These are phyloP conservation scores for Brienomyrus longianalis DNA, from an alignment of 2,113 vertebrate genomes.

Conservation along the genomic window DNA sequence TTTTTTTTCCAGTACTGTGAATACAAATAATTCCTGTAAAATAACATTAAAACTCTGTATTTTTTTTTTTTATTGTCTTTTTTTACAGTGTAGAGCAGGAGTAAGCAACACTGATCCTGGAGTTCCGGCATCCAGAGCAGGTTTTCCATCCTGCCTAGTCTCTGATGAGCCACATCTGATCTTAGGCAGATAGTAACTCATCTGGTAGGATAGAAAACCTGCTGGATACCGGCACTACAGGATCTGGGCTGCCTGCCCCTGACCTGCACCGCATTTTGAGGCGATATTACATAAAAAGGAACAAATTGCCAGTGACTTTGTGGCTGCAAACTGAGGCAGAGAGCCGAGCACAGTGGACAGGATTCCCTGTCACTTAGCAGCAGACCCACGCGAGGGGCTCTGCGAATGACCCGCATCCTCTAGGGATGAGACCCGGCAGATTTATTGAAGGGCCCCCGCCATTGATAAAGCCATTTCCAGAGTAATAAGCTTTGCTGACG, in stretches of 20 bases:
- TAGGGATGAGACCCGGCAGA: neutral
- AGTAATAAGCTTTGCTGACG: slow-evolving; percentile 4
- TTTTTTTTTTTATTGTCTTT: no score
- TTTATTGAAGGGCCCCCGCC: neutral
- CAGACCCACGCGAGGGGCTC: neutral
- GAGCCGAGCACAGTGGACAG: neutral
- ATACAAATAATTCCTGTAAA: no score
- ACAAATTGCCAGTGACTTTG: neutral
- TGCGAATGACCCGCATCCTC: slow-evolving; percentile 6
- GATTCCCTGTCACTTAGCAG: neutral
- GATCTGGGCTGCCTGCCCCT: neutral
- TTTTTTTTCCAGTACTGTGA: no score
- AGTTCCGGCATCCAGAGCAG: neutral
- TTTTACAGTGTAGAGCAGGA: no score
- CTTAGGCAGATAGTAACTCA: neutral
- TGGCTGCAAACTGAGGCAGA: neutral
- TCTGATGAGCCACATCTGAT: neutral
- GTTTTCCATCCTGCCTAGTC: neutral
- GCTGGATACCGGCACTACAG: neutral
- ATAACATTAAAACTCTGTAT: no score
- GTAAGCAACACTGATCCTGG: neutral
- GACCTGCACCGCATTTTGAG: neutral
- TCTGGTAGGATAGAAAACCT: neutral
- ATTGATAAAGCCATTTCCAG: slow-evolving; percentile 12
- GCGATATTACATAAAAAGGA: neutral